These are phyloP conservation scores for Diarsia dahlii DNA, from an alignment of 2,888 invertebrate genomes.

Conservation along the genomic window DNA sequence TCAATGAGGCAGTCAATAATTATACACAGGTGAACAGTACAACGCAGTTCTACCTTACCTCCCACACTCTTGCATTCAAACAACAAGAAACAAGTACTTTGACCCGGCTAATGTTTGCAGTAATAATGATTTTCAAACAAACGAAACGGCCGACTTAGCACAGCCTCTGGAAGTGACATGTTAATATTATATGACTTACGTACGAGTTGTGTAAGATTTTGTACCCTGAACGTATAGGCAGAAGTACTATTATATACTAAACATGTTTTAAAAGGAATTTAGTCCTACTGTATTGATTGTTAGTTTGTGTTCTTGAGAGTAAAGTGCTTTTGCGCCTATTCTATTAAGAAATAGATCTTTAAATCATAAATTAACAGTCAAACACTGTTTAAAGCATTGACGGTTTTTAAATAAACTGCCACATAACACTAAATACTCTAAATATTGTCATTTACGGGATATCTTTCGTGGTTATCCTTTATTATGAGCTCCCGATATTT, in stretches of 20 bases:
- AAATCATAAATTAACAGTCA: too few relatives aligned
- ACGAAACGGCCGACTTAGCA: constrained; percentile 38
- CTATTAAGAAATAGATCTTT: too few relatives aligned
- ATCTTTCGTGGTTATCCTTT: too few relatives aligned
- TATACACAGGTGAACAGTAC: too few relatives aligned
- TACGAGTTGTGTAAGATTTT: constrained; percentile 21
- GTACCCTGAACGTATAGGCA: constrained; percentile 3
- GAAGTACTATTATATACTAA: neutral
- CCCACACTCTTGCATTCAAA: constrained; percentile 10
- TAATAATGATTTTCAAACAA: constrained; percentile 61
- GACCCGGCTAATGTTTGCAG: constrained; percentile 41
- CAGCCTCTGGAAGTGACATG: constrained; percentile 35
- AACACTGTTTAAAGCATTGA: too few relatives aligned
- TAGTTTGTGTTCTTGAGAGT: neutral
- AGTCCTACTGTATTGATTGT: neutral
- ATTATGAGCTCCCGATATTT: too few relatives aligned
- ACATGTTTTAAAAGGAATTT: neutral
- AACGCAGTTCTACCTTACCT: neutral
- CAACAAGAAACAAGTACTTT: constrained; percentile 16
- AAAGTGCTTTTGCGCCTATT: neutral
- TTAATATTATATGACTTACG: constrained; percentile 50
- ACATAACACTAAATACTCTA: too few relatives aligned
- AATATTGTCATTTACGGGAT: too few relatives aligned
- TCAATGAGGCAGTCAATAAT: neutral
- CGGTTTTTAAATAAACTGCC: too few relatives aligned